These are phyloP conservation scores for Argyresthia albistria DNA, from an alignment of 2,888 invertebrate species.

Conservation along the genomic window DNA sequence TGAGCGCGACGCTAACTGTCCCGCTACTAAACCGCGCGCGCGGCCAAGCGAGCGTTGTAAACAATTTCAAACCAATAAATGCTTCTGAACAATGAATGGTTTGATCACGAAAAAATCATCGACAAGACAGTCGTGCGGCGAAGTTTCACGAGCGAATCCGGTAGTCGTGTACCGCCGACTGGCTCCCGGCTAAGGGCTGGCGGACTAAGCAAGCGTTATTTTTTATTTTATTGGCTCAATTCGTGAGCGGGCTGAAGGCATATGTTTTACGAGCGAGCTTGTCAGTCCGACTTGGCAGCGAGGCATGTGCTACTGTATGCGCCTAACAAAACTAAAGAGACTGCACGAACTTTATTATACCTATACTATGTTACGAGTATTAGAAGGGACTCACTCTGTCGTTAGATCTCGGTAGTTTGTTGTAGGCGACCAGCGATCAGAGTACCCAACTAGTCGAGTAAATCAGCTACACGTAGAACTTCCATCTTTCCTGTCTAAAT, in stretches of 20 bases:
- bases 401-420: too few species aligned
- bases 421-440: too few species aligned
- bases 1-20: too few species aligned
- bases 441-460: too few species aligned
- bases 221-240: conserved; percentile 11
- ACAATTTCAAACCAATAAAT: conserved; percentile 64
- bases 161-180: conserved; percentile 44
- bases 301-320: conserved; percentile 5
- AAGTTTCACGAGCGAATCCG: conserved; percentile 38
- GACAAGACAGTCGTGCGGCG: conserved; percentile 60
- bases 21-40: too few species aligned
- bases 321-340: too few species aligned
- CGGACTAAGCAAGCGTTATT: not conserved
- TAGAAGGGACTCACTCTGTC: too few species aligned
- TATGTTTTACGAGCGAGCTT: conserved; percentile 9
- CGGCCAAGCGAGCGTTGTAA: conserved; percentile 29
- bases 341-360: too few species aligned
- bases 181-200: not conserved
- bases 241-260: conserved; percentile 8
- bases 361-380: conserved; percentile 18
- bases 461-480: too few species aligned
- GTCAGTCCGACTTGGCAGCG: conserved; percentile 6
- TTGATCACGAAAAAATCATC: conserved; percentile 70
- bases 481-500: too few species aligned
- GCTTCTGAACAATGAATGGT: conserved; percentile 67